These are phyloP conservation scores for Caerostris extrusa DNA, from an alignment of 1,140 invertebrate genomes.

Conservation along the genomic window DNA sequence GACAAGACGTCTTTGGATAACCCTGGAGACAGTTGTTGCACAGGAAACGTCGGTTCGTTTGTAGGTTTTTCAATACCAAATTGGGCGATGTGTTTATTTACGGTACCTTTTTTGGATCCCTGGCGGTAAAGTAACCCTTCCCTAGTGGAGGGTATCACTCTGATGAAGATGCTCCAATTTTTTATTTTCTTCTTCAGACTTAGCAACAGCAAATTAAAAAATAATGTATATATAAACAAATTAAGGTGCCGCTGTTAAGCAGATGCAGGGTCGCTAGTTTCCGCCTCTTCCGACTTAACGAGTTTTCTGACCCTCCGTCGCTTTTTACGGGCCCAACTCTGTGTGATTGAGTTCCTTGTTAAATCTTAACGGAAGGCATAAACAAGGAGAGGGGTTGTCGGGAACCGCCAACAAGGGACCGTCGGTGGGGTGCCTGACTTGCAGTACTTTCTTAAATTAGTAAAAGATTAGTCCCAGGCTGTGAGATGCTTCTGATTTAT, in stretches of 20 bases:
- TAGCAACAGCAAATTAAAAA: neutral
- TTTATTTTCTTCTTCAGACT: neutral
- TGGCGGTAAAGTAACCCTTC: neutral
- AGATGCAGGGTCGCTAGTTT: constrained; percentile 23
- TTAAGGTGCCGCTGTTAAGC: neutral
- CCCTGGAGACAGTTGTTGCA: neutral
- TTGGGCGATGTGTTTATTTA: neutral
- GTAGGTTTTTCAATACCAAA: neutral
- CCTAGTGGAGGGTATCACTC: neutral
- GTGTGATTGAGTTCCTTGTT: constrained; percentile 73
- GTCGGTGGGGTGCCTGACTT: neutral
- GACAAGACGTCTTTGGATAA: neutral
- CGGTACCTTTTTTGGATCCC: neutral
- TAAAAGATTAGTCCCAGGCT: constrained; percentile 63
- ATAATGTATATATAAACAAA: neutral
- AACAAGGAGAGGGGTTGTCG: constrained; percentile 52
- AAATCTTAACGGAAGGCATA: constrained; percentile 72
- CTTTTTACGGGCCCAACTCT: constrained; percentile 18
- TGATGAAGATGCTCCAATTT: neutral
- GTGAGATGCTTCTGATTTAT: constrained; percentile 62
- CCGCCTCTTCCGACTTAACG: constrained; percentile 40
- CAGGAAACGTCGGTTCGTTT: constrained; percentile 21
- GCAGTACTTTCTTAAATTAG: constrained; percentile 66
- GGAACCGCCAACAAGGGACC: neutral
- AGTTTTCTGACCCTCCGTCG: constrained; percentile 62